Evolutionary conservation across 2,797 vertebrate genomes (phyloP), one percentile per base, ranked within the genome.

Genomic region (Pangasius macronema): DNA sequence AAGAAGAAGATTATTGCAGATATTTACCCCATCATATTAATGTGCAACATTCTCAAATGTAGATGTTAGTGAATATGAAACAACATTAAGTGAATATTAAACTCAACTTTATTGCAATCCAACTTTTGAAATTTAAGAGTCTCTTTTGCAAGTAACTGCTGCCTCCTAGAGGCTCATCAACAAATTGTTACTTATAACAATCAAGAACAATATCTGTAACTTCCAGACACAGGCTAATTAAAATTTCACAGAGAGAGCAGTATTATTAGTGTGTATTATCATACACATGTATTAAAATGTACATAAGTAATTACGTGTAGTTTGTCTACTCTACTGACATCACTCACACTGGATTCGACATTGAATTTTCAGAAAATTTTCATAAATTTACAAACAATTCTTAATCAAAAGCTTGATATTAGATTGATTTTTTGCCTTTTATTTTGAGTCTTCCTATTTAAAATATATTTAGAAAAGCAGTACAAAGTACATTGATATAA

Each of bases 131-230:
- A 77, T 9, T n/a, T 2, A 7, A 6, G 22, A 20, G 13, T 79
- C 49, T 55, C 11, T 57, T 57, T 85, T 76, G 55, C 63, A 79
- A 20, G 30, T 67, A 67, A 79, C 4, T 85, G 61, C 76, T 86
- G 49, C 76, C 85, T 39, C 33, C 85, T 86, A 20, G 75, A 57
- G 76, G 49, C 51, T 57, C 5, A 55, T 18, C 20, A 68, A 20
- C 14, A 70, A n/a, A 80, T 36, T 65, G 3, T 30, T n/a, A 27
- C 3, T 18, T 20, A 72, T n/a, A 16, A 30, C 22, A 36, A n/a
- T 70, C 0, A 2, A 83, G 14, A 68, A 68, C 6, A 36, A 33
- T 36, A 2, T 18, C n/a, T 68, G 14, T 36, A 36, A 3, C 7
- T 51, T n/a, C 13, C 24, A 51, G 11, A n/a, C 22, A 30, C 5